A percentile compares a stretch with the other conserved stretches of the same genome.
phyloP scores from a whole-genome alignment of 1,140 invertebrate species.

The Ceratosolen fusciceps region DNA sequence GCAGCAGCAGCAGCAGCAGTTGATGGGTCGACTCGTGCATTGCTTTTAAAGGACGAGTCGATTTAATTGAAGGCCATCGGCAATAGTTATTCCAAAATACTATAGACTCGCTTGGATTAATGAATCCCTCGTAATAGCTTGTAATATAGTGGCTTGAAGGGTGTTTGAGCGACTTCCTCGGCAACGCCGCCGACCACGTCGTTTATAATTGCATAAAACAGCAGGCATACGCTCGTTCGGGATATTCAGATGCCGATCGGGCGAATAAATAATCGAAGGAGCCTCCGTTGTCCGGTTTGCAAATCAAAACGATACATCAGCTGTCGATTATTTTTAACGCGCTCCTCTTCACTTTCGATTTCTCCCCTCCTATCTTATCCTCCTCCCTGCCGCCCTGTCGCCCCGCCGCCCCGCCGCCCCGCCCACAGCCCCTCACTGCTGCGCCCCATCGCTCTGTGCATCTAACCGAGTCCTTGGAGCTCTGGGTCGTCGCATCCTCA shows the following conservation, averaged over 20 bases:
- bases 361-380: slow-evolving; percentile 41
- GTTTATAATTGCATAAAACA: not conserved
- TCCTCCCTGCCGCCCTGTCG: not conserved
- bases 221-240: not conserved
- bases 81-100: too few relatives aligned
- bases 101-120: too few relatives aligned
- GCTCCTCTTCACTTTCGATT: slow-evolving; percentile 45
- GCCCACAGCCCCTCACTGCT: not conserved
- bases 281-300: not conserved
- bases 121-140: too few relatives aligned
- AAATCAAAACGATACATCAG: slow-evolving; percentile 15
- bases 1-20: too few relatives aligned
- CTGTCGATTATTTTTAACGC: slow-evolving; percentile 30
- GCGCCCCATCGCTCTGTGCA: not conserved
- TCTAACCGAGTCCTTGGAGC: not conserved
- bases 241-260: not conserved
- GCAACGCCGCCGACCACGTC: not conserved
- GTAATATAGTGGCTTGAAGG: too few relatives aligned
- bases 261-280: not conserved
- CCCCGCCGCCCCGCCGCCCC: not conserved
- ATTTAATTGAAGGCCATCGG: too few relatives aligned
- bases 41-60: too few relatives aligned
- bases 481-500: slow-evolving; percentile 46
- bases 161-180: too few relatives aligned
- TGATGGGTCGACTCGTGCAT: too few relatives aligned